These are phyloP conservation scores for Pimephales promelas DNA, from an alignment of 2,113 vertebrate genomes.

Conservation along the genomic window DNA sequence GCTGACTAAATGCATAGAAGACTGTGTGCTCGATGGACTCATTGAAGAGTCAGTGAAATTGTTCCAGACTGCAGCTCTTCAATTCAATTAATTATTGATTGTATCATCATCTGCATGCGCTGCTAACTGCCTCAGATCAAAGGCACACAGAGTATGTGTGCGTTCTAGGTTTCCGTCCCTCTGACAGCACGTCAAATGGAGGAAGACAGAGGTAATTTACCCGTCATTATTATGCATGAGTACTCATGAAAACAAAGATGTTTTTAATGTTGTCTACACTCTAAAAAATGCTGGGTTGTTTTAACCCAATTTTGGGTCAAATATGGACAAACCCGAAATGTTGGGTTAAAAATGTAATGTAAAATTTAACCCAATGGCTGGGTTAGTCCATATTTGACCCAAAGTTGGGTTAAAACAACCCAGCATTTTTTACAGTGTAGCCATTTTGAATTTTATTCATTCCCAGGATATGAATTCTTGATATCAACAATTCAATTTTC, in stretches of 20 bases:
- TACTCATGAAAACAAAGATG: constrained; percentile 48
- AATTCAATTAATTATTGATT: constrained; percentile 54
- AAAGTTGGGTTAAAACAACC: too few relatives aligned
- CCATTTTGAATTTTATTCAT: too few relatives aligned
- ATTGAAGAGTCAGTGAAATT: constrained; percentile 17
- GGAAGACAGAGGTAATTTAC: constrained; percentile 55
- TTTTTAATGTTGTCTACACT: constrained; percentile 34
- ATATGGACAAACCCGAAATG: too few relatives aligned
- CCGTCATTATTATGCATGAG: constrained; percentile 55
- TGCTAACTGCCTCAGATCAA: constrained; percentile 53
- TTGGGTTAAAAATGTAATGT: too few relatives aligned
- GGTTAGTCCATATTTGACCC: too few relatives aligned
- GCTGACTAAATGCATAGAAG: constrained; percentile 11
- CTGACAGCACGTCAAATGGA: constrained; percentile 47
- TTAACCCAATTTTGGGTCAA: too few relatives aligned
- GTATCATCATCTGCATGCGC: constrained; percentile 43
- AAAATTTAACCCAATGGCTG: too few relatives aligned
- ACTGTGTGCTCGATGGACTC: neutral
- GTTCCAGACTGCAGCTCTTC: constrained; percentile 43
- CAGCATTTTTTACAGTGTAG: too few relatives aligned
- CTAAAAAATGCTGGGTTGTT: too few relatives aligned
- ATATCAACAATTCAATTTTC: too few relatives aligned
- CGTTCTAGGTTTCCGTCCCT: constrained; percentile 34
- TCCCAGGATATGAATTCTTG: too few relatives aligned
- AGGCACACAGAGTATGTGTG: constrained; percentile 18